These are phyloP conservation scores for Euzetes globulus DNA, from an alignment of 2,888 invertebrate genomes.

Conservation along the genomic window DNA sequence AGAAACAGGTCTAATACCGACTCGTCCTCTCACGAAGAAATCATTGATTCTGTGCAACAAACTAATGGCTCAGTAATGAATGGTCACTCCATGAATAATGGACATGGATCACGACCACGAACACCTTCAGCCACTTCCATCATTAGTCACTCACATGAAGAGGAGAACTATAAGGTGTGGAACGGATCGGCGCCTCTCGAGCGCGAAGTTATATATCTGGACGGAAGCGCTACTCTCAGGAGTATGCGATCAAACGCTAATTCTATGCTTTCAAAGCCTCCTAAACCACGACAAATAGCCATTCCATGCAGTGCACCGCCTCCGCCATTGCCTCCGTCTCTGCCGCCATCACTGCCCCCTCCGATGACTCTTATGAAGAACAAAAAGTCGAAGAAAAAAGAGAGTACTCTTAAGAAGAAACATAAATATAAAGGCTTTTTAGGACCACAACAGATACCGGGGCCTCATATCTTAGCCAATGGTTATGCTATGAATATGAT, in stretches of 20 bases:
- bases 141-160: constrained; percentile 53
- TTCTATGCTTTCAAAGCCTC: constrained; percentile 31
- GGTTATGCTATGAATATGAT: constrained; percentile 32
- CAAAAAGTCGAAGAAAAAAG: constrained; percentile 37
- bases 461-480: constrained; percentile 8
- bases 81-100: neutral
- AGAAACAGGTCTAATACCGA: constrained; percentile 35
- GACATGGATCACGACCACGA: constrained; percentile 30
- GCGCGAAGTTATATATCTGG: constrained; percentile 40
- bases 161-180: constrained; percentile 92
- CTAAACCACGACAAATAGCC: constrained; percentile 62
- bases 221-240: constrained; percentile 32
- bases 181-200: constrained; percentile 54
- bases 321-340: constrained; percentile 56
- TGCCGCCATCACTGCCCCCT: constrained; percentile 61
- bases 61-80: constrained; percentile 23
- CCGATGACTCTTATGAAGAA: constrained; percentile 34
- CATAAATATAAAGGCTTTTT: constrained; percentile 32
- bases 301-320: constrained; percentile 60
- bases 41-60: constrained; percentile 3
- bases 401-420: constrained; percentile 34
- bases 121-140: constrained; percentile 50
- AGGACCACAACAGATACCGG: constrained; percentile 15
- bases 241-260: constrained; percentile 30
- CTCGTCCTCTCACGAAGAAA: constrained; percentile 27